Conservation (phyloP, 1,140 invertebrate species). For the Diprion similis region DNA sequence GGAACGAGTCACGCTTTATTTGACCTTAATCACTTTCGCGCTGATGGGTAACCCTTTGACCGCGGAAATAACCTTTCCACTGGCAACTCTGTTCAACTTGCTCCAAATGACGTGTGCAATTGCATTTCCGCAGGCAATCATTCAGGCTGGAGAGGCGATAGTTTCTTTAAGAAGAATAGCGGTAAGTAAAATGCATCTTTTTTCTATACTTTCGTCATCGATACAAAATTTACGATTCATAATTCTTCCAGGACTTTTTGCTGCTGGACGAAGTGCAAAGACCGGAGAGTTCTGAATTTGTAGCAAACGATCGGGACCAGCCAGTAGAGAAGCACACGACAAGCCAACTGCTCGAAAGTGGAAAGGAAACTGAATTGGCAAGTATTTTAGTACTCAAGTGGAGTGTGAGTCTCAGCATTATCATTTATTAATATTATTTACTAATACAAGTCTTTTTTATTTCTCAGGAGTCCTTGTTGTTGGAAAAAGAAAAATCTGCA, state of each 20-base stretch:
- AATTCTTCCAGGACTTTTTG: constrained; percentile 66
- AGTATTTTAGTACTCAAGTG: background rate
- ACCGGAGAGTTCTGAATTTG: background rate
- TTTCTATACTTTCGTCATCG: no score
- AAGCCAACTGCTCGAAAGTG: background rate
- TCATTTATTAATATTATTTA: no score
- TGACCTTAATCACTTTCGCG: constrained; percentile 75
- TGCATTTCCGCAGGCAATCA: constrained; percentile 76
- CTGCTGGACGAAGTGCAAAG: constrained; percentile 65
- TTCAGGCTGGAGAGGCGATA: constrained; percentile 68
- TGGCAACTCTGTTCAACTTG: constrained; percentile 75
- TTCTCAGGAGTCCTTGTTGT: no score
- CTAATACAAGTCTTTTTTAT: no score
- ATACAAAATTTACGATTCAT: no score
- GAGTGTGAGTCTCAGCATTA: background rate
- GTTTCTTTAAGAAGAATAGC: constrained; percentile 71
- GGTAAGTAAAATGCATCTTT: constrained; percentile 27
- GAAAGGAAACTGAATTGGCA: background rate
- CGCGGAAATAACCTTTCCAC: constrained; percentile 67
- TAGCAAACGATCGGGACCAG: background rate
- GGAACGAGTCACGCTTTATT: constrained; percentile 76
- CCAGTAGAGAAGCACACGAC: background rate
- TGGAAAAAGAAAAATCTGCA: no score
- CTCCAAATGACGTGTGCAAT: constrained; percentile 70
- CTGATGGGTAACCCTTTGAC: constrained; percentile 71